Percentiles rank a stretch among this genome's conserved stretches.
These are phyloP conservation scores for Manis javanica DNA, from an alignment of 2,797 vertebrate species.

Conservation along the genomic window DNA sequence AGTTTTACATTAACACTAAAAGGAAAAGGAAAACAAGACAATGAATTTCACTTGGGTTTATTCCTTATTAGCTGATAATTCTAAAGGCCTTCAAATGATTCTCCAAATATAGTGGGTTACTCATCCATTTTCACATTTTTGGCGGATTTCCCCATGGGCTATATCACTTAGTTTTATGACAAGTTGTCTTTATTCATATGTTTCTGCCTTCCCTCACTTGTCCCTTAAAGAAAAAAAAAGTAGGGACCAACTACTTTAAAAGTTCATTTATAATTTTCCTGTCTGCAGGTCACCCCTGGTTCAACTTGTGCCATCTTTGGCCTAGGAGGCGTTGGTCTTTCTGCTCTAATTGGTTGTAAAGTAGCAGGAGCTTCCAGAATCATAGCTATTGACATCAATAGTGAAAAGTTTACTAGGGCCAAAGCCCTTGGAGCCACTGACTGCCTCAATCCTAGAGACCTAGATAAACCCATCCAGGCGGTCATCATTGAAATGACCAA, in stretches of 20 bases:
- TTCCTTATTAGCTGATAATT: neutral
- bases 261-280: conserved; percentile 1
- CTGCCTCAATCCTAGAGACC: conserved; percentile 90
- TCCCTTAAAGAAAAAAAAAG: neutral
- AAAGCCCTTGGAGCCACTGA: conserved; percentile 92
- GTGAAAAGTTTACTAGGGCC: conserved; percentile 89
- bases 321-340: conserved; percentile 91
- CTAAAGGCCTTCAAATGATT: conserved; percentile 9
- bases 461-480: conserved; percentile 90
- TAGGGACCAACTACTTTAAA: neutral
- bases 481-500: conserved; percentile 91
- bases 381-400: conserved; percentile 92
- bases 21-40: neutral
- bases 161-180: neutral
- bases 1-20: neutral
- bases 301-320: conserved; percentile 92
- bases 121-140: neutral
- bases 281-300: conserved; percentile 90
- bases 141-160: neutral
- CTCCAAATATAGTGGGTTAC: neutral
- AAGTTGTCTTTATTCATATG: neutral
- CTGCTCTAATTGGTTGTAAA: conserved; percentile 91
- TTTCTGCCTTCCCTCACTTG: neutral
- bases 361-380: conserved; percentile 91
- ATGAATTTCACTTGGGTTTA: neutral